Conservation (phyloP, 1,140 invertebrate genomes). For the Drosophila malerkotliana region DNA sequence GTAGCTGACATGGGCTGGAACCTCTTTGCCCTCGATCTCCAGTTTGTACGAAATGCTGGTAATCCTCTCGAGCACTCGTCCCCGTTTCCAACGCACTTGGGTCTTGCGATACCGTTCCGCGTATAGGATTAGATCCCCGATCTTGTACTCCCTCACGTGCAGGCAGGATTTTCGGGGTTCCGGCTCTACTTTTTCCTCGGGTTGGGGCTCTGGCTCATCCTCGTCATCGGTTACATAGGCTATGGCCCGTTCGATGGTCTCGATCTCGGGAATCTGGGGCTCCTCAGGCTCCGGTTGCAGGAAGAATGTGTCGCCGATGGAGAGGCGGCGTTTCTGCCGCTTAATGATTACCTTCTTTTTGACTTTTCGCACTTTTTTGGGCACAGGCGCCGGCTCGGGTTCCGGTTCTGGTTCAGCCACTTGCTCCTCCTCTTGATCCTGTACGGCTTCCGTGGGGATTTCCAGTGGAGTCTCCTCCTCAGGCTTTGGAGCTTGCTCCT, state of each 20-base stretch:
- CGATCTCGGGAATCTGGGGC: constrained; percentile 59
- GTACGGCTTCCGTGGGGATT: not conserved
- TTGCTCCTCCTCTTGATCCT: not conserved
- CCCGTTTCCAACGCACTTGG: constrained; percentile 77
- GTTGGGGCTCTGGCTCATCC: constrained; percentile 25
- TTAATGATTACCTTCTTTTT: constrained; percentile 83
- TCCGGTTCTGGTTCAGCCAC: constrained; percentile 18
- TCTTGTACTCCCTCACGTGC: constrained; percentile 69
- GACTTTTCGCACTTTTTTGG: constrained; percentile 71
- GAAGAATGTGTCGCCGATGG: constrained; percentile 73
- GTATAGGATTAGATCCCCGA: constrained; percentile 75
- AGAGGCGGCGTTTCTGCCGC: constrained; percentile 71
- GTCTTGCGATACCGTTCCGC: constrained; percentile 78
- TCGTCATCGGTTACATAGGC: constrained; percentile 75
- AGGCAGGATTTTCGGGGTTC: constrained; percentile 73
- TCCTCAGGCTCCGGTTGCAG: constrained; percentile 66
- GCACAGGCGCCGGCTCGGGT: constrained; percentile 26
- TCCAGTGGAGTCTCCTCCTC: not conserved
- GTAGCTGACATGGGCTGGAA: constrained; percentile 76
- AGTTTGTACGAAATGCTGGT: constrained; percentile 81
- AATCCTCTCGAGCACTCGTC: constrained; percentile 70
- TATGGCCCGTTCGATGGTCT: constrained; percentile 77
- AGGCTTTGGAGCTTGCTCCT: not conserved
- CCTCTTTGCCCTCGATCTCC: constrained; percentile 77
- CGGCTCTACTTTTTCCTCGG: constrained; percentile 32